Evolutionary conservation across 1,140 invertebrate genomes (phyloP).

Genomic region (Drosophila nigromelanica): DNA sequence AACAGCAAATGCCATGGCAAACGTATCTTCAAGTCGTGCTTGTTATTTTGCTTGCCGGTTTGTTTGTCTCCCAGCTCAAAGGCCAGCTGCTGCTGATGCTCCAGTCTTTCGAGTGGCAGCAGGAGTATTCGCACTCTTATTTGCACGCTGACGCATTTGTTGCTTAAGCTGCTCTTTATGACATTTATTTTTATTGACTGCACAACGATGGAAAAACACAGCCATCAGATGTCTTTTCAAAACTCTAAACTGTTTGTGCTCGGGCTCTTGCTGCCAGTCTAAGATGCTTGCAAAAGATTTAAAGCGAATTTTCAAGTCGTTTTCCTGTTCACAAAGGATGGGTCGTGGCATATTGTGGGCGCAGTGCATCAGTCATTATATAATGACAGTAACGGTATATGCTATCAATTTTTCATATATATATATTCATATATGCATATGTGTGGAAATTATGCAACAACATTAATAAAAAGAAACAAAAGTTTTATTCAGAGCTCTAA

Average conservation of each 20-base stretch:
- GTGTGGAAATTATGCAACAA: neutral
- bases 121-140: constrained; percentile 36
- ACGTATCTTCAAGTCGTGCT: constrained; percentile 10
- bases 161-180: constrained; percentile 75
- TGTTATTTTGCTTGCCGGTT: constrained; percentile 28
- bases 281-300: constrained; percentile 69
- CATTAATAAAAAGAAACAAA: constrained; percentile 36
- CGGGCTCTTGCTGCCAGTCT: constrained; percentile 8
- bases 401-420: constrained; percentile 25
- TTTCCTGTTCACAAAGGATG: constrained; percentile 1
- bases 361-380: constrained; percentile 20
- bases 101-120: neutral
- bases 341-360: constrained; percentile 10
- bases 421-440: neutral
- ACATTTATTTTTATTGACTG: constrained; percentile 82
- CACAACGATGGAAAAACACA: constrained; percentile 30
- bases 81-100: constrained; percentile 16
- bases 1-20: constrained; percentile 45
- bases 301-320: constrained; percentile 28
- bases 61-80: constrained; percentile 56
- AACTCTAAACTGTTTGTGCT: constrained; percentile 40
- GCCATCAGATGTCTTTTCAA: constrained; percentile 40
- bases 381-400: constrained; percentile 26
- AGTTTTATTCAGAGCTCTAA: too few relatives aligned
- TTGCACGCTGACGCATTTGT: constrained; percentile 60